These are phyloP conservation scores for Arrhamphus sclerolepis DNA, from an alignment of 2,797 vertebrate species.

Conservation along the genomic window DNA sequence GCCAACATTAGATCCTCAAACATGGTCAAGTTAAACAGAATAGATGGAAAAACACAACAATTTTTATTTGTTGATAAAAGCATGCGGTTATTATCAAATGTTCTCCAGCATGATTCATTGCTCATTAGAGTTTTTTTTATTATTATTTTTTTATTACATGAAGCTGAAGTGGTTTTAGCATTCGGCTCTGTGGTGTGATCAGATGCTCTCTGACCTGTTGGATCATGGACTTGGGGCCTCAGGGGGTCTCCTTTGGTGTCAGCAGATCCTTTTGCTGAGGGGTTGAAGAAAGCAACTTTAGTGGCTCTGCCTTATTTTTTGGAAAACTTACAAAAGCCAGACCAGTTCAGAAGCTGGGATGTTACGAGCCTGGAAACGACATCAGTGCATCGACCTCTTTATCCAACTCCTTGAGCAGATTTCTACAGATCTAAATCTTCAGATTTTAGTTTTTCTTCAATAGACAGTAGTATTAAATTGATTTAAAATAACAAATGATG, in stretches of 20 bases:
- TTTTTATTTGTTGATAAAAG: conserved; percentile 10
- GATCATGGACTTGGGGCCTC: not conserved
- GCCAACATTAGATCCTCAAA: conserved; percentile 47
- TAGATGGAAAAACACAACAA: conserved; percentile 4
- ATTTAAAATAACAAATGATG: too few relatives aligned
- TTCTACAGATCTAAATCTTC: too few relatives aligned
- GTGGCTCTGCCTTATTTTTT: too few relatives aligned
- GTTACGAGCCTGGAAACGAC: too few relatives aligned
- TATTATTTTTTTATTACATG: not conserved
- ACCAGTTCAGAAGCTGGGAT: too few relatives aligned
- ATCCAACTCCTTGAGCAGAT: too few relatives aligned
- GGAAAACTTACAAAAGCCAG: too few relatives aligned
- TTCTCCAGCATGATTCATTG: conserved; percentile 4
- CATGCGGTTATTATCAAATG: conserved; percentile 12
- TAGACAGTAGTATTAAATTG: too few relatives aligned
- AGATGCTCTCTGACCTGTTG: not conserved
- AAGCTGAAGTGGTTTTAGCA: not conserved
- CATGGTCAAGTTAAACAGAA: conserved; percentile 33
- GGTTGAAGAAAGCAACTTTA: too few relatives aligned
- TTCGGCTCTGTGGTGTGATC: not conserved
- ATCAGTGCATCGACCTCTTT: too few relatives aligned
- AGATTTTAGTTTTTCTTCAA: too few relatives aligned
- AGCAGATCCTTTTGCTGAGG: too few relatives aligned
- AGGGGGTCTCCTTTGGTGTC: not conserved
- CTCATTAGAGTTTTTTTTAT: not conserved